Evolutionary conservation across 2,888 invertebrate genomes (phyloP).

Genomic region (Clanis bilineata): DNA sequence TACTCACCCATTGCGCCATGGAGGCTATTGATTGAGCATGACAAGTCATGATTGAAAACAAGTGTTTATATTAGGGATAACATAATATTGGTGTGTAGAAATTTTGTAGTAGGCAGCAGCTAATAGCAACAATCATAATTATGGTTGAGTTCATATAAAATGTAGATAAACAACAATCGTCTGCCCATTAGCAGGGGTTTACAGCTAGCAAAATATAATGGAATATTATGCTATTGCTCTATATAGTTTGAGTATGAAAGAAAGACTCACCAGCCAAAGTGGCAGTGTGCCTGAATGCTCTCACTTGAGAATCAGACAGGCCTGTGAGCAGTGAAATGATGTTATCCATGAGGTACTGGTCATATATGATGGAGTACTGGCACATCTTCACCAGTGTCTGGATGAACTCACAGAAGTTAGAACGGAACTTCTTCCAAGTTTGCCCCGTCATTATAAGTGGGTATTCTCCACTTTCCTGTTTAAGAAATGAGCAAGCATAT

Average conservation of each 20-base stretch:
- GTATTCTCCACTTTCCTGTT: slow-evolving; percentile 98
- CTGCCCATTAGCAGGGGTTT: too few relatives aligned
- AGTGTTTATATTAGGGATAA: too few relatives aligned
- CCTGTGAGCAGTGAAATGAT: slow-evolving; percentile 98
- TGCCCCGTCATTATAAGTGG: slow-evolving; percentile 98
- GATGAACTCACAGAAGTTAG: slow-evolving; percentile 98
- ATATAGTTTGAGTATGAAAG: not conserved
- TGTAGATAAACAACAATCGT: too few relatives aligned
- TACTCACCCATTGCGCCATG: too few relatives aligned
- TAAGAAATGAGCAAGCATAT: not conserved
- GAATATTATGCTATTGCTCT: not conserved
- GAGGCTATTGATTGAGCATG: too few relatives aligned
- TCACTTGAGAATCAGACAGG: slow-evolving; percentile 97
- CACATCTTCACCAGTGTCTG: slow-evolving; percentile 98
- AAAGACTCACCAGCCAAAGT: slow-evolving; percentile 88
- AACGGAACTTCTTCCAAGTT: slow-evolving; percentile 97
- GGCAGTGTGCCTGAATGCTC: slow-evolving; percentile 96
- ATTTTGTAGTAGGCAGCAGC: too few relatives aligned
- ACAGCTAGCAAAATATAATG: too few relatives aligned
- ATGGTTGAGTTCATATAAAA: too few relatives aligned
- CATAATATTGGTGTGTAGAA: too few relatives aligned
- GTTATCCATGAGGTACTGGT: slow-evolving; percentile 99
- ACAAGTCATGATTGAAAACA: too few relatives aligned
- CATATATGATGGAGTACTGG: slow-evolving; percentile 99
- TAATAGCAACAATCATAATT: too few relatives aligned